A percentile compares a stretch with the other conserved stretches of the same genome.
phyloP scores from a whole-genome alignment of 2,113 vertebrate genomes.

The Dissostichus mawsoni region DNA sequence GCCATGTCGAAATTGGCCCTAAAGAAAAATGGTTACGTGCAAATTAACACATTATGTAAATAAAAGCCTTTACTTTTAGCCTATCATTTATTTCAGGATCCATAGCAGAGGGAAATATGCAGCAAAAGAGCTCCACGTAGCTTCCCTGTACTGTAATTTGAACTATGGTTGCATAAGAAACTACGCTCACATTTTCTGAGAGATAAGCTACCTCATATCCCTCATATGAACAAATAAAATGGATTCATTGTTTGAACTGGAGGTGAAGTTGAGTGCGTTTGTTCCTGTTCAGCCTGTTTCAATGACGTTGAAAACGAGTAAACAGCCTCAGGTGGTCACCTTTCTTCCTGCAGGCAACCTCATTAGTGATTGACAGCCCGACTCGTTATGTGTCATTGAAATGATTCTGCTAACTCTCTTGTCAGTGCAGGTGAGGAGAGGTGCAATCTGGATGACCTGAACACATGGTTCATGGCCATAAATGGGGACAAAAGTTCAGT shows the following conservation, averaged over 20 bases:
- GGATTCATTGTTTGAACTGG: neutral
- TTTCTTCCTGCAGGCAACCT: neutral
- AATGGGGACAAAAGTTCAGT: neutral
- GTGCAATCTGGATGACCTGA: neutral
- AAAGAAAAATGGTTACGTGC: no score
- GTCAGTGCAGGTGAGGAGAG: neutral
- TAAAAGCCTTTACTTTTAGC: no score
- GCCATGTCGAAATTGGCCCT: no score
- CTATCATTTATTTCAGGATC: neutral
- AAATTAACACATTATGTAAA: no score
- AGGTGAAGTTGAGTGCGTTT: neutral
- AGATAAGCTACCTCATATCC: neutral
- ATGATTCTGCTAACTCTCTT: no score
- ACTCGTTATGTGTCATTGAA: neutral
- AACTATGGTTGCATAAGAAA: no score
- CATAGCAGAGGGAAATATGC: neutral
- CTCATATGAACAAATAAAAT: no score
- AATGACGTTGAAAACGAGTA: neutral
- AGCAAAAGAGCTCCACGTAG: no score
- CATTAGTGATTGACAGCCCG: neutral
- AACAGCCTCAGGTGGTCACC: neutral
- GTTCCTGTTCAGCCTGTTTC: constrained; percentile 8
- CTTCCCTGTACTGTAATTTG: no score
- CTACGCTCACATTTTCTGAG: neutral
- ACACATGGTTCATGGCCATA: neutral